Conservation (phyloP, 2,888 invertebrate species). For the Ophonus ardosiacus region DNA sequence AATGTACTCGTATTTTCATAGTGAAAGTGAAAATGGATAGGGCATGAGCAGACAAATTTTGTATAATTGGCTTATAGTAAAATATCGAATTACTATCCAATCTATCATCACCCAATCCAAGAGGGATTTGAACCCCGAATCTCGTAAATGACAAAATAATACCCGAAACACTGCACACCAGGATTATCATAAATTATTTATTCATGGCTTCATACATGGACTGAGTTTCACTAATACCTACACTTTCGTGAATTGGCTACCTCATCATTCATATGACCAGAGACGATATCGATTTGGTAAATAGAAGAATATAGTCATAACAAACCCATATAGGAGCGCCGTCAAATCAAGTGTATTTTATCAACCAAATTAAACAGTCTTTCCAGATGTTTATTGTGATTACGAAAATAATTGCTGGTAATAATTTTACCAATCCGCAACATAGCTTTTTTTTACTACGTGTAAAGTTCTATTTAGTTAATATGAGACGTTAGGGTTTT, state of each 20-base stretch:
- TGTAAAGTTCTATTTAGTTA: too few relatives aligned
- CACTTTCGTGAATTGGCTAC: background rate
- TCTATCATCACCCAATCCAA: conserved; percentile 43
- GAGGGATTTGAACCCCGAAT: conserved; percentile 47
- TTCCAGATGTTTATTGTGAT: too few relatives aligned
- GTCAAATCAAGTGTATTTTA: too few relatives aligned
- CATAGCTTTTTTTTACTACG: too few relatives aligned
- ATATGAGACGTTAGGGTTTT: too few relatives aligned
- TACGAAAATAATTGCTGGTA: too few relatives aligned
- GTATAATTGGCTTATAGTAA: conserved; percentile 46
- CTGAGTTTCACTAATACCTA: background rate
- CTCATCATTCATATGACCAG: background rate
- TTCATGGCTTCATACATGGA: conserved; percentile 8
- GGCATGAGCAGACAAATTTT: conserved; percentile 21
- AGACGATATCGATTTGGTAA: too few relatives aligned
- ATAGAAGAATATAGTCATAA: too few relatives aligned
- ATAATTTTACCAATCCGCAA: too few relatives aligned
- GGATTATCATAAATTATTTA: conserved; percentile 45
- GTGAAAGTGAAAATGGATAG: conserved; percentile 28
- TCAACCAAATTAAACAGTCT: too few relatives aligned
- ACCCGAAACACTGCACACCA: conserved; percentile 19
- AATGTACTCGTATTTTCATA: background rate
- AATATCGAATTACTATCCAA: conserved; percentile 42
- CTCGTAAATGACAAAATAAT: conserved; percentile 53
- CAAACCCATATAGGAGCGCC: too few relatives aligned